Evolutionary conservation across 1,140 invertebrate species (phyloP), one percentile per base, ranked within the genome.

Genomic region (Anastrepha ludens): DNA sequence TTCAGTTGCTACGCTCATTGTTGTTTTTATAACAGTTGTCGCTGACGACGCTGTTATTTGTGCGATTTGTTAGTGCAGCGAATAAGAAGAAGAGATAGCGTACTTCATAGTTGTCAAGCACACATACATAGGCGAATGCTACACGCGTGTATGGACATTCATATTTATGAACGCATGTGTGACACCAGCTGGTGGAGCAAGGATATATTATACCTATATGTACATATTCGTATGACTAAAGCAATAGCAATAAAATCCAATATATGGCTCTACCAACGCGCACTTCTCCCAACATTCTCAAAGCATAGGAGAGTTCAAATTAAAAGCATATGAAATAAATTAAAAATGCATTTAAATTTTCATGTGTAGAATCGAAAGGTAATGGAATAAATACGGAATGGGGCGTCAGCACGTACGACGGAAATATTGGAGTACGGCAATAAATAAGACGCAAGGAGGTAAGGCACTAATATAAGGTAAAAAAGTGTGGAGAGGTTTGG

Each of bases 321-420:
- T 87, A 87, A 87, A 78, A 87, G 87, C 87, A 55, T 59, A 78
- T 87, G 70, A 87, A 87, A 87, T 87, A 87, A 87, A 87, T 87
- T 87, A 67, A 50, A 87, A 87, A 87, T 41, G 62, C 44, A 87
- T 87, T 87, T 55, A 87, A 86, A 87, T 44, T 87, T 87, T 87
- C 64, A 64, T 11, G 55, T 39, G 29, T 15, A 81, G 44, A 74
- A 29, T 29, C 29, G 17, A 74, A 47, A 15, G 70, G 44, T 67
- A 17, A 44, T 15, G 44, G 15, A 86, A 50, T 0, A 81, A 86
- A 86, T 62, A 17, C 17, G 64, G 15, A 86, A 86, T 60, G 59
- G 55, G 15, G n/a, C 13, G 29, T 60, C 55, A 62, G 55, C 20
- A 60, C n/a, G 20, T 59, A 58, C 62, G 58, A 2, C 9, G 5